Base-by-base conservation (phyloP, 2,113 vertebrate genomes). In the Isichthys henryi region DNA sequence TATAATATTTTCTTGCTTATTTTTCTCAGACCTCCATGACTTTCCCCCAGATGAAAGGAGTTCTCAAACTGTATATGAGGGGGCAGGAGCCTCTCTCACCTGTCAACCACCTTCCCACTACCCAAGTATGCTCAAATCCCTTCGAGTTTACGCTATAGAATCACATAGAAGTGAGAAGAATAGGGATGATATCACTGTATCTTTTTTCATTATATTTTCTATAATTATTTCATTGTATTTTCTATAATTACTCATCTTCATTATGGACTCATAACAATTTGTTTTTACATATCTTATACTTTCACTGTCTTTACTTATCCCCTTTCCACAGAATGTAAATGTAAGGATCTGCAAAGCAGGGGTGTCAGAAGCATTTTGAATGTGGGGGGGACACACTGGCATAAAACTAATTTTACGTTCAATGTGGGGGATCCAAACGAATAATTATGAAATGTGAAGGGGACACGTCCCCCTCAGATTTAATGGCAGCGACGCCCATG, bases 61-160 rank as follows among this genome's bases (percentile, higher is more conserved):
- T 88, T 96, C 97, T 0, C 96, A 98, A 93, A 98, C 95, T 52
- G 96, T 96, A 7, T 94, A 96, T 0, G 98, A 98, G 90, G 98
- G 98, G 21, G 93, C 94, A 90, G 98, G 98, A 23, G 96, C 97
- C 27, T 97, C 97, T 94, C 90, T 99, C 5, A 91, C 97, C 88
- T 99, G 98, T 93, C 97, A 97, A 89, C 97, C 98, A 0, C 98
- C 98, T 0, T 95, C 96, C 88, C 98, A 99, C 93, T 99, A 99
- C 92, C 98, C 98, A 95, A 98, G 98, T 99, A 90, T 8, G 8
- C 23, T 35, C 31, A 17, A 27, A n/a, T 56, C 19, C 50, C n/a
- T 31, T 82, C 3, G 13, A 74, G 31, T 83, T 23, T 10, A 21
- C 9, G 43, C 7, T 50, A 27, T 27, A 52, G n/a, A 46, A 23